phyloP scores from a whole-genome alignment of 2,113 vertebrate genomes.

The Natator depressus region DNA sequence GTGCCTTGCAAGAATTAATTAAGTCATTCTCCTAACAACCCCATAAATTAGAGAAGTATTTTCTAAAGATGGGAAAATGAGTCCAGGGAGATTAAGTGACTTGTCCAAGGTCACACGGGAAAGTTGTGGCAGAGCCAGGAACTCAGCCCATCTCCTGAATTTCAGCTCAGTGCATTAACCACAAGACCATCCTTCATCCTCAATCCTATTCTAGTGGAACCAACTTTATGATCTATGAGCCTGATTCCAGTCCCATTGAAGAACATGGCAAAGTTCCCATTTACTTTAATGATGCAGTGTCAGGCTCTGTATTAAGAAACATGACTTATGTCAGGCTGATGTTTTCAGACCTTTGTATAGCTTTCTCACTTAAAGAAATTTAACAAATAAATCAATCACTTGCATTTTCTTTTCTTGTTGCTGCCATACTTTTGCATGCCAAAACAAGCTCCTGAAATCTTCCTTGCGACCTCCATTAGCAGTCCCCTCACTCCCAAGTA shows the following conservation, averaged over 20 bases:
- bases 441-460: constrained; percentile 7
- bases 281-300: neutral
- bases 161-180: fast-evolving
- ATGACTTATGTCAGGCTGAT: neutral
- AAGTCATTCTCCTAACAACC: neutral
- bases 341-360: neutral
- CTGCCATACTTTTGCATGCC: neutral
- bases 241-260: neutral
- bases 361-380: neutral
- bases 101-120: neutral
- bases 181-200: neutral
- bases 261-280: neutral
- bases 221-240: neutral
- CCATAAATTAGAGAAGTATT: neutral
- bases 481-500: neutral
- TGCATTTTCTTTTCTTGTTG: neutral
- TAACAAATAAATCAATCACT: neutral
- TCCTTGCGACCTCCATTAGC: neutral
- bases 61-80: neutral
- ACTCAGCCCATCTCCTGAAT: neutral
- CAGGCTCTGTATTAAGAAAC: too few species aligned
- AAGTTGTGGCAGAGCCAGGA: neutral
- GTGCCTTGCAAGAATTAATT: neutral
- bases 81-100: too few species aligned
- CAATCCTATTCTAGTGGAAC: neutral